A percentile compares a stretch with the other conserved stretches of the same genome.
Conservation (phyloP, 2,888 invertebrate species). For the Diloba caeruleocephala region DNA sequence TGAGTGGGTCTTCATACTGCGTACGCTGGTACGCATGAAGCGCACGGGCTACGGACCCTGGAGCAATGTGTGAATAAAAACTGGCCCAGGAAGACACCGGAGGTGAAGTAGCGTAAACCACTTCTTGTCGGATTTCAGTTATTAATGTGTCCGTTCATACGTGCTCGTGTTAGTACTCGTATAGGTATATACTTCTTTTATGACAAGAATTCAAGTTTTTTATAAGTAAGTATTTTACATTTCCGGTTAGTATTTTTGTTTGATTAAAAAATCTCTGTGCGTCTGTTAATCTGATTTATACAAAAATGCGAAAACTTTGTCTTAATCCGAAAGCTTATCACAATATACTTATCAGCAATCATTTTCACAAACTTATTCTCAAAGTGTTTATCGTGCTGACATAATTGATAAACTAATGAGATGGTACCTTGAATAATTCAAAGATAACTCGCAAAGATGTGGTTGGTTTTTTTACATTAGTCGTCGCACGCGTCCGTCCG, state of each 20-base stretch:
- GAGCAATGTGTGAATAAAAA: slow-evolving; percentile 61
- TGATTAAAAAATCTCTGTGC: slow-evolving; percentile 2
- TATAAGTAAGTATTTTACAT: slow-evolving; percentile 1
- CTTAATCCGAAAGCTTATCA: no score
- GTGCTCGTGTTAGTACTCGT: slow-evolving; percentile 45
- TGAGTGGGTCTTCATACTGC: slow-evolving; percentile 18
- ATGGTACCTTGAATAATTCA: slow-evolving; percentile 62
- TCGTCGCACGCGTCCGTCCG: slow-evolving; percentile 68
- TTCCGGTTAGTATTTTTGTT: neutral
- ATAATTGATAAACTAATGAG: slow-evolving; percentile 56
- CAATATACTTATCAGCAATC: slow-evolving; percentile 1
- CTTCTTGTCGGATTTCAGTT: slow-evolving; percentile 58
- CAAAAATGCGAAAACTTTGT: no score
- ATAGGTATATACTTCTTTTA: slow-evolving; percentile 50
- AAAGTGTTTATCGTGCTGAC: slow-evolving; percentile 32
- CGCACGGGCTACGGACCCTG: slow-evolving; percentile 29
- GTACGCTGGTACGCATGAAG: slow-evolving; percentile 32
- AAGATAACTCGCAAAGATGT: slow-evolving; percentile 50
- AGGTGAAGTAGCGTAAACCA: slow-evolving; percentile 42
- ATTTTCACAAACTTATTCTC: slow-evolving; percentile 33
- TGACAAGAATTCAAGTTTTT: slow-evolving; percentile 42
- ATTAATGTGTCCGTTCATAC: slow-evolving; percentile 59
- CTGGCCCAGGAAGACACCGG: slow-evolving; percentile 55
- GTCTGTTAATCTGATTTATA: no score
- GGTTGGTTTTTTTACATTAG: slow-evolving; percentile 53